Evolutionary conservation across 2,797 vertebrate genomes (phyloP), one percentile per base, ranked within the genome.

Genomic region (Merluccius polli): DNA sequence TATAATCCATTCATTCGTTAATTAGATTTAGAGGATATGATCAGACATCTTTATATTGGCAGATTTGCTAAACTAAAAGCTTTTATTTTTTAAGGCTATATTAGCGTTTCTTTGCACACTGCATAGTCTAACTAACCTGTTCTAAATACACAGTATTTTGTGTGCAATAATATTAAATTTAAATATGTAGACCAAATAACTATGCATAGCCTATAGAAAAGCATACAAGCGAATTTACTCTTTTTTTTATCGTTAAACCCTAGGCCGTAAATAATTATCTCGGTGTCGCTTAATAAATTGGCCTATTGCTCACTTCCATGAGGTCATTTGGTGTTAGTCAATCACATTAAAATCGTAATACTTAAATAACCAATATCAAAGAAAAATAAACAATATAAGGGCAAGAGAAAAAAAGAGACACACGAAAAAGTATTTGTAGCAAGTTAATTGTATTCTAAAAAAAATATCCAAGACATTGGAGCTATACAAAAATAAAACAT

Each of bases 371-470:
- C n/a, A 65, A 65, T 1, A 33, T 73, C 30, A 2, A 4, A 73
- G 75, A 35, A 74, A 74, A 77, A 76, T n/a, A 81, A 79, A 29
- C 27, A 27, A 41, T 74, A 65, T 63, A 33, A 7, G 21, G 1
- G 21, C 12, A 52, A 9, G 70, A 31, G 72, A 73, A 80, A 41
- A n/a, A 84, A 82, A 76, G 88, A 85, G 52, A 86, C 35, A 70
- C 87, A 88, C 2, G 76, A 63, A 67, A 38, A 72, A 89, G 89
- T 88, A 89, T 90, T 95, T 96, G 93, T 96, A 96, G 92, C 93
- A 97, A 96, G 88, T 95, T 94, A 94, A 93, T 95, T 99, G 97
- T 99, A 97, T 97, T 98, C 95, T 97, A 97, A 96, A 94, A 97
- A 97, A 94, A 97, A 98, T 97, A 97, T 92, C 92, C 94, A 95